Conservation (phyloP, 2,888 invertebrate genomes). For the Rhingia rostrata region DNA sequence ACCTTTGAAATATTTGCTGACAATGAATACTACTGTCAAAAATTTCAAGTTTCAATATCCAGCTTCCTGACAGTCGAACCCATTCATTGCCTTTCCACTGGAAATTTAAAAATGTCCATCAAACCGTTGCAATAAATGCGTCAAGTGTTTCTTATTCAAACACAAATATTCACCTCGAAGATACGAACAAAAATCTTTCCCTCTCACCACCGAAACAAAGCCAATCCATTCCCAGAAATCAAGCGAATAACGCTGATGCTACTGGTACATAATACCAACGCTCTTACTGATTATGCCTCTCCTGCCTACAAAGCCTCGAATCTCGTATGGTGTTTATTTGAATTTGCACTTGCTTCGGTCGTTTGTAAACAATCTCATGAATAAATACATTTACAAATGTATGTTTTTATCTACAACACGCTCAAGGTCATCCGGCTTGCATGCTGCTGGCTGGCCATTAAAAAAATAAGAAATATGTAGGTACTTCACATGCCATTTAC, state of each 20-base stretch:
- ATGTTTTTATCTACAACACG: slow-evolving; percentile 16
- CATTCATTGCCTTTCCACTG: slow-evolving; percentile 38
- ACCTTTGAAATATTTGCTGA: too few relatives aligned
- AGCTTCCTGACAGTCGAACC: slow-evolving; percentile 34
- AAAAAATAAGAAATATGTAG: slow-evolving; percentile 27
- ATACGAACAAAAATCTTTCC: neutral
- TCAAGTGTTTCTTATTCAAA: slow-evolving; percentile 36
- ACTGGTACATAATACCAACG: neutral
- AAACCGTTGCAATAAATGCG: slow-evolving; percentile 41
- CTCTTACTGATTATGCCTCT: neutral
- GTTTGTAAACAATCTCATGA: slow-evolving; percentile 61
- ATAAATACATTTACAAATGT: slow-evolving; percentile 35
- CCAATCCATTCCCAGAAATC: slow-evolving; percentile 11
- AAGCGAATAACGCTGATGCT: slow-evolving; percentile 22
- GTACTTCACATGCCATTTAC: slow-evolving; percentile 48
- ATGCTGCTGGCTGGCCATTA: slow-evolving; percentile 10
- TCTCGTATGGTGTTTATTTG: slow-evolving; percentile 51
- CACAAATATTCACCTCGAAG: slow-evolving; percentile 61
- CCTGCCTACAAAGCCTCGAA: neutral
- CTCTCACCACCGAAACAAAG: neutral
- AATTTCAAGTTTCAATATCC: slow-evolving; percentile 14
- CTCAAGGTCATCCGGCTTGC: slow-evolving; percentile 69
- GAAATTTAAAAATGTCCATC: slow-evolving; percentile 26
- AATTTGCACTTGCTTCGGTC: slow-evolving; percentile 66
- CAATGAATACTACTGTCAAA: neutral